phyloP scores from a whole-genome alignment of 2,113 vertebrate species.

The Dromas ardeola region DNA sequence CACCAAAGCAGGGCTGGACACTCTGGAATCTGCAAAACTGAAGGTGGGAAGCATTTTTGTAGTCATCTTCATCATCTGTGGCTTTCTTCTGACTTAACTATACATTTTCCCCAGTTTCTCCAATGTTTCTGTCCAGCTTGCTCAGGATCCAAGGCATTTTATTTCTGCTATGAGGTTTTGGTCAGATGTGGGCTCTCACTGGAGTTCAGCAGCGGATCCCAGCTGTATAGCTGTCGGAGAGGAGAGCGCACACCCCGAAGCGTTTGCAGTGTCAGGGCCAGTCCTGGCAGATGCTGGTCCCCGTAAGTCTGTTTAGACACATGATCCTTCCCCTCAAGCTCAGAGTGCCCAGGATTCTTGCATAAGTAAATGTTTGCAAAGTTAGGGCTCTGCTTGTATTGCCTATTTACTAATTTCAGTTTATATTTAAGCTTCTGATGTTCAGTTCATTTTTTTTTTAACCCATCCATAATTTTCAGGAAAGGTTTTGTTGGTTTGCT shows the following conservation, averaged over 20 bases:
- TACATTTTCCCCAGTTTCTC: neutral
- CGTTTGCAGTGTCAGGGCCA: neutral
- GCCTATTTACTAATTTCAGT: neutral
- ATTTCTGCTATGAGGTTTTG: neutral
- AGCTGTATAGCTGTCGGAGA: neutral
- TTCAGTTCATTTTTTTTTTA: neutral
- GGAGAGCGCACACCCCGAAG: neutral
- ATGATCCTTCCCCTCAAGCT: neutral
- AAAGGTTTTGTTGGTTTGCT: neutral
- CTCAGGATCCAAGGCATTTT: neutral
- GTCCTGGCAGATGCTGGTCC: neutral
- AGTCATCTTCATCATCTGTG: neutral
- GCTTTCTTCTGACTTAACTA: neutral
- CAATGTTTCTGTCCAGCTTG: neutral
- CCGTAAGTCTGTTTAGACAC: neutral
- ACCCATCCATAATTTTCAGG: neutral
- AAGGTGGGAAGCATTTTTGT: neutral
- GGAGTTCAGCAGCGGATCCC: neutral
- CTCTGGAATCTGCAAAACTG: neutral
- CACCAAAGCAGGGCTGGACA: neutral
- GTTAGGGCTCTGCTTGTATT: neutral
- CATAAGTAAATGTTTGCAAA: slow-evolving; percentile 13
- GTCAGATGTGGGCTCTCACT: neutral
- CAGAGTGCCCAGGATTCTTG: neutral
- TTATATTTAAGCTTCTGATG: slow-evolving; percentile 10